Evolutionary conservation across 2,113 vertebrate genomes (phyloP).

Genomic region (Larimichthys crocea): DNA sequence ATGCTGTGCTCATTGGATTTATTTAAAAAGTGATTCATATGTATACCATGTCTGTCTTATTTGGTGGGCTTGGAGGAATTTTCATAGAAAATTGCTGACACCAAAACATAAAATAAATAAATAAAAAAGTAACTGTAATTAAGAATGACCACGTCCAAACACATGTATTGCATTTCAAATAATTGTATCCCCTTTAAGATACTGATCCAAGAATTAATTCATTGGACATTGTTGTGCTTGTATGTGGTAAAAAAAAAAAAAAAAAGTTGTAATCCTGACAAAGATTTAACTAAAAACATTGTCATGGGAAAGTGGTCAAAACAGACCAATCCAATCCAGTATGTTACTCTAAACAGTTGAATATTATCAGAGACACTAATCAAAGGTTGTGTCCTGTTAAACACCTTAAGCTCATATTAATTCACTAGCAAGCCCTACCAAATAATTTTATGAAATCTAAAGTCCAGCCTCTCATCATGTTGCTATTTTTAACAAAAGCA

Average conservation of each 20-base stretch:
- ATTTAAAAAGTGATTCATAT: constrained; percentile 26
- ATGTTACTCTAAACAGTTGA: not conserved
- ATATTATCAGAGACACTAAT: too few relatives aligned
- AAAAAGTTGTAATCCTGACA: not conserved
- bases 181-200: too few relatives aligned
- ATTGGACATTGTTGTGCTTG: not conserved
- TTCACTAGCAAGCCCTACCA: not conserved
- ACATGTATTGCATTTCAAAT: not conserved
- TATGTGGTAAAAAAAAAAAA: not conserved
- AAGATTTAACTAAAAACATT: not conserved
- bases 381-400: not conserved
- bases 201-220: not conserved
- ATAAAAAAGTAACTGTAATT: not conserved
- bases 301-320: not conserved
- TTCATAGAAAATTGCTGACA: not conserved
- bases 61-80: not conserved
- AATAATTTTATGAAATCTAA: not conserved
- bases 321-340: not conserved
- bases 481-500: not conserved
- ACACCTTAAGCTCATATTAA: not conserved
- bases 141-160: not conserved
- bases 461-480: not conserved
- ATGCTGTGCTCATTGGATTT: constrained; percentile 22
- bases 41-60: constrained; percentile 9
- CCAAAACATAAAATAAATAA: not conserved